phyloP scores from a whole-genome alignment of 2,797 vertebrate species.

The Lerista edwardsae region DNA sequence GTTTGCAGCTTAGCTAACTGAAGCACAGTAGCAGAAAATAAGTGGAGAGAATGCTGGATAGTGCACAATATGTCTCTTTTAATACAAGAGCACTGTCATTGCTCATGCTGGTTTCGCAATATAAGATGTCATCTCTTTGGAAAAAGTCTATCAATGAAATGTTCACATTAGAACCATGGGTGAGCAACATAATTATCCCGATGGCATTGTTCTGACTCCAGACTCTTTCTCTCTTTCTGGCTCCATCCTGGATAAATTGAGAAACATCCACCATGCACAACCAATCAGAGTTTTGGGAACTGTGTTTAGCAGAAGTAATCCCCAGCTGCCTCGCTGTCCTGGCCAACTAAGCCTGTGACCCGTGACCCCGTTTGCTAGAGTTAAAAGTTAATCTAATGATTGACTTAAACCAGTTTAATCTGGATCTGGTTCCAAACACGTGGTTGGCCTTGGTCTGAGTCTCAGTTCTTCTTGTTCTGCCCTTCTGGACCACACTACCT shows the following conservation, averaged over 20 bases:
- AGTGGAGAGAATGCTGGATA: background rate
- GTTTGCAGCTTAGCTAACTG: constrained; percentile 39
- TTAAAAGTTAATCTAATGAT: background rate
- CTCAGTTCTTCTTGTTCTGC: background rate
- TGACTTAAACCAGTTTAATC: no score
- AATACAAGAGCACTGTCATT: constrained; percentile 8
- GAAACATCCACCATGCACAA: background rate
- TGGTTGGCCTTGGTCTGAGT: background rate
- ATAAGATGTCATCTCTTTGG: background rate
- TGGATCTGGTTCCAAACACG: background rate
- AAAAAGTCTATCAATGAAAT: constrained; percentile 11
- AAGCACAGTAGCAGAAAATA: background rate
- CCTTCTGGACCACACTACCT: background rate
- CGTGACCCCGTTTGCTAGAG: background rate
- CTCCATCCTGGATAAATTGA: constrained; percentile 25
- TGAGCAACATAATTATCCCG: constrained; percentile 2
- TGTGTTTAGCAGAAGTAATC: background rate
- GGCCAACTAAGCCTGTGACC: background rate
- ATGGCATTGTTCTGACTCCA: background rate
- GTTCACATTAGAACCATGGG: background rate
- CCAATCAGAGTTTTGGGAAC: background rate
- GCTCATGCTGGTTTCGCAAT: constrained; percentile 3
- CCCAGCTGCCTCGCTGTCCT: constrained; percentile 7
- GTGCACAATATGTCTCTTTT: background rate
- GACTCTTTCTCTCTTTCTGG: constrained; percentile 30